phyloP scores from a whole-genome alignment of 2,797 vertebrate genomes.

The Poecilia gillii region DNA sequence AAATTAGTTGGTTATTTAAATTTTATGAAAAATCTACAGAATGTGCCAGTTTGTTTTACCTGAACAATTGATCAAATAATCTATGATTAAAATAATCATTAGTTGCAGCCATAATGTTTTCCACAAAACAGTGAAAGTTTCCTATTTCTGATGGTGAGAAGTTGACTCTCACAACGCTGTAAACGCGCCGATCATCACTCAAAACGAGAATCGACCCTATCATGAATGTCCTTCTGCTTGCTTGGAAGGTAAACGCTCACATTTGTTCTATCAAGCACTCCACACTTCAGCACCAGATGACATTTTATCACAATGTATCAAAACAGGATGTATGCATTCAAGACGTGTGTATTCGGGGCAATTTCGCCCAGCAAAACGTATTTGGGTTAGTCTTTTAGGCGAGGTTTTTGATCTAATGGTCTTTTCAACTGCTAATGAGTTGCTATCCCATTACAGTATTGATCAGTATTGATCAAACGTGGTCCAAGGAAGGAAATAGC shows the following conservation, averaged over 20 bases:
- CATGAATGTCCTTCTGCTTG: constrained; percentile 95
- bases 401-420: not conserved
- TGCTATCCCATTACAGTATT: not conserved
- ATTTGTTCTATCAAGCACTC: not conserved
- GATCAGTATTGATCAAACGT: not conserved
- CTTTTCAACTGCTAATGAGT: not conserved
- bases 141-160: not conserved
- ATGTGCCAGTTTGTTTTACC: too few relatives aligned
- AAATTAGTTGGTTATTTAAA: too few relatives aligned
- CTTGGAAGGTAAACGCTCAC: constrained; percentile 91
- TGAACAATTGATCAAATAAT: too few relatives aligned
- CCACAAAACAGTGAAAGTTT: not conserved
- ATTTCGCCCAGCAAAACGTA: not conserved
- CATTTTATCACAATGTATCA: constrained; percentile 2
- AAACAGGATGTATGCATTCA: not conserved
- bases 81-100: too few relatives aligned
- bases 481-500: not conserved
- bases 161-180: not conserved
- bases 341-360: not conserved
- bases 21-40: too few relatives aligned
- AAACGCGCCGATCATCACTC: constrained; percentile 90
- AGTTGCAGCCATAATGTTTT: too few relatives aligned
- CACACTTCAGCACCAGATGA: not conserved
- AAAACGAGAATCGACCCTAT: constrained; percentile 98
- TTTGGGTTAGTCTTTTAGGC: not conserved